These are phyloP conservation scores for Isotomurus palustris DNA, from an alignment of 2,888 invertebrate genomes.

Conservation along the genomic window DNA sequence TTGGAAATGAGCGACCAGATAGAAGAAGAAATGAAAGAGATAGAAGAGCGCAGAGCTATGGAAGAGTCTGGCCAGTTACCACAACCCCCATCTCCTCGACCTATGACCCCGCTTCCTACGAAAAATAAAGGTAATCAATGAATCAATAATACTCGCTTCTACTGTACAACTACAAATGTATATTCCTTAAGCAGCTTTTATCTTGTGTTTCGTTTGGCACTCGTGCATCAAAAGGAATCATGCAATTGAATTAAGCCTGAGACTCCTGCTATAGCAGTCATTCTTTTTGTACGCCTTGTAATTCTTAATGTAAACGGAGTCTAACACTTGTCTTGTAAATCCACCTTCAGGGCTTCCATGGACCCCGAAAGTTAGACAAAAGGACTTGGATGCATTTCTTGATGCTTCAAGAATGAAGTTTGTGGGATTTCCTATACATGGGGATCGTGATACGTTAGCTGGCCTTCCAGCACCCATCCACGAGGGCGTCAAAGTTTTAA, in stretches of 20 bases:
- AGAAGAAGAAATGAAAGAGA: constrained; percentile 51
- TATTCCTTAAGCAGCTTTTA: no score
- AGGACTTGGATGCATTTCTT: constrained; percentile 87
- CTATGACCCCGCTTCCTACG: constrained; percentile 52
- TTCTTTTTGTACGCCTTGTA: not conserved
- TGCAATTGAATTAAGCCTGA: not conserved
- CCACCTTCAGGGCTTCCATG: constrained; percentile 73
- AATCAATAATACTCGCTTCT: no score
- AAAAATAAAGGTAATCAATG: constrained; percentile 47
- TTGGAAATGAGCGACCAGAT: constrained; percentile 60
- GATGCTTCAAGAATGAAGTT: constrained; percentile 90
- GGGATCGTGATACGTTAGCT: constrained; percentile 80
- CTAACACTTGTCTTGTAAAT: no score
- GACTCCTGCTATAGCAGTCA: not conserved
- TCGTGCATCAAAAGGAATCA: no score
- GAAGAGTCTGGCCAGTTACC: constrained; percentile 52
- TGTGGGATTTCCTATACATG: constrained; percentile 82
- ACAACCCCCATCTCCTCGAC: constrained; percentile 56
- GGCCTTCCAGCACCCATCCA: constrained; percentile 96
- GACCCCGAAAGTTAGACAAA: constrained; percentile 91
- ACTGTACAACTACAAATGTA: no score
- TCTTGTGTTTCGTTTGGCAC: no score
- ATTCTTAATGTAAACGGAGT: no score
- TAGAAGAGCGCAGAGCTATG: constrained; percentile 51
- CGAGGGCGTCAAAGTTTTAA: constrained; percentile 86